phyloP scores from a whole-genome alignment of 1,140 invertebrate genomes.

The Portunus trituberculatus region DNA sequence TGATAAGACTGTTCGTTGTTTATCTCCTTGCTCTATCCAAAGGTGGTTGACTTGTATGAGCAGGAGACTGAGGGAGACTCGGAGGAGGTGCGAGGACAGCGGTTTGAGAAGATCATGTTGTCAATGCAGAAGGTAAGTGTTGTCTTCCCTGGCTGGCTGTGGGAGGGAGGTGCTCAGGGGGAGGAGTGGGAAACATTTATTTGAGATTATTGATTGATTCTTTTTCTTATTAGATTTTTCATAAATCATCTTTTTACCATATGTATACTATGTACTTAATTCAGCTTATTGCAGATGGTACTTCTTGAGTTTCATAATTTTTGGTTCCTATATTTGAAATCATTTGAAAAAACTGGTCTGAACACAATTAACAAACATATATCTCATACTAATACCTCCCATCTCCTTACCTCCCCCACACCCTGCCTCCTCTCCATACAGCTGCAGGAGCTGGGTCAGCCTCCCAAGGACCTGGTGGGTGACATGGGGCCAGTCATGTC shows the following conservation, averaged over 20 bases:
- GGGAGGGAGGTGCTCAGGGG: too few relatives aligned
- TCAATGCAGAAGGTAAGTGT: slow-evolving; percentile 64
- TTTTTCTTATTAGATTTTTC: not conserved
- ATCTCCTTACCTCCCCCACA: not conserved
- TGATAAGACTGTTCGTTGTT: too few relatives aligned
- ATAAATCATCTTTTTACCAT: too few relatives aligned
- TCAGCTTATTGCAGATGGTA: too few relatives aligned
- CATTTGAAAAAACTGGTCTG: not conserved
- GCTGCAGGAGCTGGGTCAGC: slow-evolving; percentile 70
- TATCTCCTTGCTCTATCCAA: too few relatives aligned
- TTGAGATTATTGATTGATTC: not conserved
- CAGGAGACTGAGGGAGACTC: slow-evolving; percentile 54
- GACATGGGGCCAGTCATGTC: slow-evolving; percentile 65
- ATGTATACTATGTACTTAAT: too few relatives aligned
- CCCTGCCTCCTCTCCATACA: not conserved
- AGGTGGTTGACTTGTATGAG: slow-evolving; percentile 64
- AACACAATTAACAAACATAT: not conserved
- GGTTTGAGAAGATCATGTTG: slow-evolving; percentile 65
- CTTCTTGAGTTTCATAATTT: too few relatives aligned
- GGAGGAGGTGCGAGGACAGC: slow-evolving; percentile 54
- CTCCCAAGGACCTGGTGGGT: slow-evolving; percentile 66
- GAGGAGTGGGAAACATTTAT: not conserved
- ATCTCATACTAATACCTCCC: not conserved
- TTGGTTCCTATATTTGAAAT: not conserved
- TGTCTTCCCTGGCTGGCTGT: too few relatives aligned